Base-by-base conservation (phyloP, 2,113 vertebrate genomes). In the Argyrosomus japonicus region DNA sequence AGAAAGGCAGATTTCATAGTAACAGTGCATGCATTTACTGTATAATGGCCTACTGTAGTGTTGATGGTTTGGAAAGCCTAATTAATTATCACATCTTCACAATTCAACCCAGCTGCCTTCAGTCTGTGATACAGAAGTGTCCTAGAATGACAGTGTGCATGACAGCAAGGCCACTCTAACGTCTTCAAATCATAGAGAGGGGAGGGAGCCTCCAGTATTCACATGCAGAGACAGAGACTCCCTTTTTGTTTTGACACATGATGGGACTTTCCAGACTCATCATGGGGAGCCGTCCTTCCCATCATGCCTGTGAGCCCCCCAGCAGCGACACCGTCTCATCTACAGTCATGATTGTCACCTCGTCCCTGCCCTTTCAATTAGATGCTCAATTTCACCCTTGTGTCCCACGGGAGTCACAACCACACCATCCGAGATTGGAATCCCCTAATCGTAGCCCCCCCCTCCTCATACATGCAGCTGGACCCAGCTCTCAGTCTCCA, bases 311-410 rank as follows among this genome's bases (percentile, higher is more conserved):
- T 83, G 77, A 75, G 85, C 77, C 61, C 85, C 82, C 85, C 89
- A 68, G 70, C 58, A 75, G 91, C 80, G 87, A 91, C 85, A 77
- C 75, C 75, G 80, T 93, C 93, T 94, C 94, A 94, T 95, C 93
- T 93, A 70, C 81, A 92, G 86, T 93, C 94, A 93, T 95, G 92
- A 94, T 94, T 95, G 92, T 95, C 93, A 93, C 93, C 85, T 91
- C 70, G 82, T 83, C 62, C 76, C 89, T 93, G 93, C 95, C 93
- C 93, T 96, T 95, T 95, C 94, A 94, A 95, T 95, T 95, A 96
- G 93, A 91, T 89, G 91, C 94, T 95, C 95, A 87, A 95, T 96
- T 96, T 95, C 95, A 93, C 92, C 91, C 43, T 67, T 3, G 60
- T 23, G 89, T 94, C 94, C 90, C 92, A 48, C 9, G 91, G 95